phyloP scores from a whole-genome alignment of 2,113 vertebrate genomes.

The Tylochromis polylepis region DNA sequence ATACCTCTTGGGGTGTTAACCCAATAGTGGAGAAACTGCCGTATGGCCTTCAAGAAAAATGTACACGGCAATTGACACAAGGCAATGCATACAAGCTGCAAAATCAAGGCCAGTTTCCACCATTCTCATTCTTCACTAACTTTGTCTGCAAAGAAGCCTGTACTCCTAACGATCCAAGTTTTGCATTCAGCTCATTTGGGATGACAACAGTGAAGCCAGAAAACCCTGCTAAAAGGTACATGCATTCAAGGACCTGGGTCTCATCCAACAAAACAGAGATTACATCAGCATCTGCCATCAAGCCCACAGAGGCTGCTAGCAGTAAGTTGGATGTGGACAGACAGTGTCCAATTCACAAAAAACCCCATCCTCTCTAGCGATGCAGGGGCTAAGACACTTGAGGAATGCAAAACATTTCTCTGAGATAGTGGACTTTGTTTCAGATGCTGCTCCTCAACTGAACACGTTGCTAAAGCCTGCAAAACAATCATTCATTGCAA shows the following conservation, averaged over 20 bases:
- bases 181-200: background rate
- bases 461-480: background rate
- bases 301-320: too few relatives aligned
- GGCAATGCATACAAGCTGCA: background rate
- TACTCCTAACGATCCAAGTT: background rate
- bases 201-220: background rate
- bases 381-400: background rate
- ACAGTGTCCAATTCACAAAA: background rate
- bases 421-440: background rate
- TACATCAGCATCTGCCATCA: background rate
- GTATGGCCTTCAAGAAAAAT: background rate
- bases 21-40: background rate
- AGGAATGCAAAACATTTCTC: background rate
- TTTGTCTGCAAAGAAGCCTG: background rate
- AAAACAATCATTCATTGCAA: background rate
- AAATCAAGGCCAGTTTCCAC: background rate
- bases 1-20: background rate
- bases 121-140: background rate
- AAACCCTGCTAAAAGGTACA: background rate
- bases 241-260: accelerated
- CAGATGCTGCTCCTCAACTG: background rate
- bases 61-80: too few relatives aligned
- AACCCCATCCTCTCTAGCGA: background rate
- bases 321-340: too few relatives aligned
- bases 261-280: background rate